Percentiles rank a stretch among this genome's conserved stretches.
phyloP scores from a whole-genome alignment of 1,140 invertebrate genomes.

The Cherax quadricarinatus region DNA sequence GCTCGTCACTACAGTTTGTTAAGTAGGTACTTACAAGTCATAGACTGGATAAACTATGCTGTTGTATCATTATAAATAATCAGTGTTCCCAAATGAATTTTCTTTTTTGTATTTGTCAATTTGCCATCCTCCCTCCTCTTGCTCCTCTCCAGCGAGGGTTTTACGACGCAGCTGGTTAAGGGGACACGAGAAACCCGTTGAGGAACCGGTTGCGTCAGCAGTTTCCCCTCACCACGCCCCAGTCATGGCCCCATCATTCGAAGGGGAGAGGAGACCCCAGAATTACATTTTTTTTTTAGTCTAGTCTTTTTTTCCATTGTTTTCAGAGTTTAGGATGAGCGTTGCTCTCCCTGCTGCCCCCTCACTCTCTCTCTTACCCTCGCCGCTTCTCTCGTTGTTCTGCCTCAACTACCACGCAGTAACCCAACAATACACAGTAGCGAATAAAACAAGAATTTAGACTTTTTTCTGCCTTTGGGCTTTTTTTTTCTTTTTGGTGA shows the following conservation, averaged over 20 bases:
- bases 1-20: no score
- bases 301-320: background rate
- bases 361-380: background rate
- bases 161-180: constrained; percentile 5
- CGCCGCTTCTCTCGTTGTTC: background rate
- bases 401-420: background rate
- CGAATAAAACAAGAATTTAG: background rate
- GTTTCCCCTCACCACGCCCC: background rate
- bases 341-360: background rate
- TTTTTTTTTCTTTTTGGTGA: no score
- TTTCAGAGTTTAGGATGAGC: background rate
- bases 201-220: background rate
- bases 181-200: constrained; percentile 14
- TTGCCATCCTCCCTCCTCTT: background rate
- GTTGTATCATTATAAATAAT: no score
- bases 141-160: background rate
- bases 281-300: background rate
- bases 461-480: background rate
- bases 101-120: no score
- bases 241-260: background rate
- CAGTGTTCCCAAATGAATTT: no score
- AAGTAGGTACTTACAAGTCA: no score
- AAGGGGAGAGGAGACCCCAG: background rate
- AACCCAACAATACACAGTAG: background rate
- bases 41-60: no score